Evolutionary conservation across 2,113 vertebrate species (phyloP), one percentile per base, ranked within the genome.

Genomic region (Bostrychus sinensis): DNA sequence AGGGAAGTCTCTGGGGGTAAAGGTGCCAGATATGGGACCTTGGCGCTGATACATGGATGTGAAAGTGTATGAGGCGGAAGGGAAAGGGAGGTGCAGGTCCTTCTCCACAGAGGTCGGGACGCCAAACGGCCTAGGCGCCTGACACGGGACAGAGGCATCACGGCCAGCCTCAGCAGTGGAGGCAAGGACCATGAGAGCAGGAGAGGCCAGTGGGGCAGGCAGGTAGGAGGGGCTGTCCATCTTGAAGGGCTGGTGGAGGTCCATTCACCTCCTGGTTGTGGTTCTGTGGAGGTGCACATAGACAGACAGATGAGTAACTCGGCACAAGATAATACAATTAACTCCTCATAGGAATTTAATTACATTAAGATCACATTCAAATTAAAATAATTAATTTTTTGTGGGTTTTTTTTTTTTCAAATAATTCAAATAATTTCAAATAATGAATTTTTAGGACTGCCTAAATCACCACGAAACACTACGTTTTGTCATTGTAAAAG

Each of bases 171-270:
- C 96, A 0, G 96, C 96, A 0, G 96, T 99, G 56, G 96, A 98
- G 3, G 96, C 96, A 0, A 99, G 92, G 72, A 99, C 97, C 97
- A 99, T 99, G 74, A 99, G 90, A 9, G 96, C 95, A 1, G 97
- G 97, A 69, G 97, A 98, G 30, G 96, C 94, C 91, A 99, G 91
- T 0, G 95, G 95, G 79, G 95, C 93, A 56, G 96, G 96, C 81
- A 99, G 93, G 73, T 98, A 99, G 84, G 97, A 94, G 77, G 96
- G 94, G 92, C 94, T 97, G 92, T 99, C 97, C 96, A 99, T 97
- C 93, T 98, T 98, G 92, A 99, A 99, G 77, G 97, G 94, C 84
- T 96, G 95, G 91, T 98, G 97, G 91, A 99, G 96, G 95, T 99
- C 96, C 97, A 99, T 99, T 72, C 71, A 89, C 92, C 91, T 82